Evolutionary conservation across 1,140 invertebrate genomes (phyloP).

Genomic region (Euura lappo): DNA sequence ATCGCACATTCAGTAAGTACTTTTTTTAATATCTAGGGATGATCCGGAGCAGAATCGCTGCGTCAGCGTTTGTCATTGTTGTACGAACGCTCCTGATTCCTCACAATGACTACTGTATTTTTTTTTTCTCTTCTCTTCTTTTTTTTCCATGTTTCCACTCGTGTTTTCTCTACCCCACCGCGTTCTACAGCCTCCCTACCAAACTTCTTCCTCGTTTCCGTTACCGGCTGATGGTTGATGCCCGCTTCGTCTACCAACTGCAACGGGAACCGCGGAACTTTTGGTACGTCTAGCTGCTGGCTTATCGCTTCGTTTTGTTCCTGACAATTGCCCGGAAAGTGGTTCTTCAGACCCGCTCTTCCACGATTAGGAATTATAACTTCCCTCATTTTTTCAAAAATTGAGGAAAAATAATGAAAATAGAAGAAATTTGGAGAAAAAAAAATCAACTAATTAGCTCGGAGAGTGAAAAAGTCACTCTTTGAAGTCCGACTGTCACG

Average conservation of each 20-base stretch:
- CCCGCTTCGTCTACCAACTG: slow-evolving; percentile 5
- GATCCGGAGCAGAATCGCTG: slow-evolving; percentile 54
- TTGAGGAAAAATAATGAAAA: no score
- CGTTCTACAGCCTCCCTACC: slow-evolving; percentile 11
- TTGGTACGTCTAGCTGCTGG: slow-evolving; percentile 12
- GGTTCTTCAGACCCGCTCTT: slow-evolving; percentile 29
- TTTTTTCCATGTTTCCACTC: not conserved
- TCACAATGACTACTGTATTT: slow-evolving; percentile 58
- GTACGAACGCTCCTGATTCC: slow-evolving; percentile 52
- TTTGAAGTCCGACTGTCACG: no score
- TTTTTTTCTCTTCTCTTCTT: slow-evolving; percentile 42
- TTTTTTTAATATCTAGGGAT: slow-evolving; percentile 58
- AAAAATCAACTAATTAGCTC: not conserved
- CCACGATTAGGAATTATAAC: not conserved
- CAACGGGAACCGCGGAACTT: not conserved
- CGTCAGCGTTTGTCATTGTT: slow-evolving; percentile 59
- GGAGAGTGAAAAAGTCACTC: not conserved
- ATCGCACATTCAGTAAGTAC: no score
- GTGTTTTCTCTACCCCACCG: slow-evolving; percentile 26
- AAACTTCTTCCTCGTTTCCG: slow-evolving; percentile 18
- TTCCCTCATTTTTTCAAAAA: no score
- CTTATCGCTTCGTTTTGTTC: slow-evolving; percentile 31
- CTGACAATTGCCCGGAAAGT: slow-evolving; percentile 50
- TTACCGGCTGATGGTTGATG: no score
- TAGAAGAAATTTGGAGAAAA: not conserved